These are phyloP conservation scores for Helicoverpa zea DNA, from an alignment of 1,140 invertebrate genomes.

Conservation along the genomic window DNA sequence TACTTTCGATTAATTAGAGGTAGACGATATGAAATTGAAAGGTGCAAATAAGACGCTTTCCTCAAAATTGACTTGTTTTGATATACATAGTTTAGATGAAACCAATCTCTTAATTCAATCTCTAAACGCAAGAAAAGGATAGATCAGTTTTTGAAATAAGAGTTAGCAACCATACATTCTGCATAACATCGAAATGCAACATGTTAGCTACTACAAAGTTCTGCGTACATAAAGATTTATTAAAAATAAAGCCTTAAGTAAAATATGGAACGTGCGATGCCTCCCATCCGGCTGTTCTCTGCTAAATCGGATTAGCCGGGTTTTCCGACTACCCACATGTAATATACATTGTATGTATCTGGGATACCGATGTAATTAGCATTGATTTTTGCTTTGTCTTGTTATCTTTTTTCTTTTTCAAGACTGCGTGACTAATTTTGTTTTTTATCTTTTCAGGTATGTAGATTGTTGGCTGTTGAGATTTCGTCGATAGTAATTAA, in stretches of 20 bases:
- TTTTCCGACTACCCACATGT: conserved; percentile 1
- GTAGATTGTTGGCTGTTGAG: not conserved
- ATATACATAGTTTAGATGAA: too few relatives aligned
- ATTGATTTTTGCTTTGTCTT: not conserved
- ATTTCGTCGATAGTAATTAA: not conserved
- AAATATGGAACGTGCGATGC: not conserved
- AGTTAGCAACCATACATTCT: too few relatives aligned
- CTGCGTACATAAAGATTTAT: not conserved
- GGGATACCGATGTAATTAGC: not conserved
- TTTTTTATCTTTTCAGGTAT: conserved; percentile 19
- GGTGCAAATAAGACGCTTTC: too few relatives aligned
- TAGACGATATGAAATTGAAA: too few relatives aligned
- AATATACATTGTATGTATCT: not conserved
- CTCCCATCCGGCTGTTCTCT: not conserved
- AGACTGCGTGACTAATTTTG: not conserved
- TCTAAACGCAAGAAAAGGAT: too few relatives aligned
- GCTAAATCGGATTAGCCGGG: not conserved
- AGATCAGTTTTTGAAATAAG: too few relatives aligned
- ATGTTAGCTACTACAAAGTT: too few relatives aligned
- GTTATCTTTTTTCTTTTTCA: too few relatives aligned
- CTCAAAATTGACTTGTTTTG: too few relatives aligned
- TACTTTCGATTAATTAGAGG: too few relatives aligned
- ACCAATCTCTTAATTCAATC: too few relatives aligned
- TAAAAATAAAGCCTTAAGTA: not conserved
- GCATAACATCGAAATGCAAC: too few relatives aligned